Percentiles rank a stretch among this genome's conserved stretches.
Evolutionary conservation across 2,797 vertebrate species (phyloP).

Genomic region (Notamacropus eugenii): DNA sequence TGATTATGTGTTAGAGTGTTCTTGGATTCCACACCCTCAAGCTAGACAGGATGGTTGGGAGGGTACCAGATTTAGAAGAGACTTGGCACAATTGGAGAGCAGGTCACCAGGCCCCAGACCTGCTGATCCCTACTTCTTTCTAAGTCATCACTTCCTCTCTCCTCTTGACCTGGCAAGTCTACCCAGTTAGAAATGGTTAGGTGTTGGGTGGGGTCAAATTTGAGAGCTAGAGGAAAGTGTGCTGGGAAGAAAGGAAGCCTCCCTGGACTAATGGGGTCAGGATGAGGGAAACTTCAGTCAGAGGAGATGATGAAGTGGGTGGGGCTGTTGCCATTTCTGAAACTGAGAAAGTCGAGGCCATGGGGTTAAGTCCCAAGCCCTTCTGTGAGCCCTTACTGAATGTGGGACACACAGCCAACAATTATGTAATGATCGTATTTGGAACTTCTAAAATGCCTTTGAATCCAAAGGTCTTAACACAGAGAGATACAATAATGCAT

Average conservation of each 20-base stretch:
- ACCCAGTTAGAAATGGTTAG: not conserved
- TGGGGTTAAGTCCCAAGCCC: not conserved
- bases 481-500: not conserved
- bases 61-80: not conserved
- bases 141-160: not conserved
- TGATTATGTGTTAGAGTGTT: not conserved
- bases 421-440: not conserved
- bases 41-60: not conserved
- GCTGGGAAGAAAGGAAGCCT: not conserved
- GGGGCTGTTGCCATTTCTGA: not conserved
- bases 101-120: not conserved
- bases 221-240: not conserved
- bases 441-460: not conserved
- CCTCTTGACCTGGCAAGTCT: not conserved
- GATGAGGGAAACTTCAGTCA: not conserved
- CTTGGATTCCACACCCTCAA: not conserved
- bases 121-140: not conserved
- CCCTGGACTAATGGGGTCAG: not conserved
- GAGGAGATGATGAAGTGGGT: not conserved
- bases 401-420: not conserved
- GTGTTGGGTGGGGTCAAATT: not conserved
- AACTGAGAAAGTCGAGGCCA: not conserved
- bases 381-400: not conserved
- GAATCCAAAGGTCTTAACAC: rapidly evolving
- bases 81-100: not conserved